Evolutionary conservation across 1,140 invertebrate species (phyloP).

Genomic region (Neelides sp.): DNA sequence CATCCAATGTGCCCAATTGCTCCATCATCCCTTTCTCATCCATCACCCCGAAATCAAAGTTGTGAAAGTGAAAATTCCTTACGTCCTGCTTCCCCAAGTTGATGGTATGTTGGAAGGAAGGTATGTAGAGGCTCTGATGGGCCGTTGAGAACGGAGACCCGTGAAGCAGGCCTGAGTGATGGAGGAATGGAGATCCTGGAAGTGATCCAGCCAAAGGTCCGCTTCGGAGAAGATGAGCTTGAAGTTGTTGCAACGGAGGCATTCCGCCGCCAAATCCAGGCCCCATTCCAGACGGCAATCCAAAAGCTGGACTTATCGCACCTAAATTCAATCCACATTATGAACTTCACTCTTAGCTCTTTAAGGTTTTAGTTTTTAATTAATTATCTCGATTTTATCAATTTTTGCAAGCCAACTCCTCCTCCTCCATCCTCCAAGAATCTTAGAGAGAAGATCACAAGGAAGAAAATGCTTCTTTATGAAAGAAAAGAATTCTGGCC

Average conservation of each 20-base stretch:
- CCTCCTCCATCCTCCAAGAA: no score
- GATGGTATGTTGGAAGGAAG: conserved; percentile 22
- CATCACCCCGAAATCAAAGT: conserved; percentile 9
- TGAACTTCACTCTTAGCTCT: no score
- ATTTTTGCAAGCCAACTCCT: no score
- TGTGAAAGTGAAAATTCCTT: conserved; percentile 2
- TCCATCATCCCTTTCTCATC: neutral
- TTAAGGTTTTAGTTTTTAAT: no score
- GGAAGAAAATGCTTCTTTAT: no score
- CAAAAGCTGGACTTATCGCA: conserved; percentile 51
- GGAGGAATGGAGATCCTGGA: conserved; percentile 40
- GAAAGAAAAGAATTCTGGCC: no score
- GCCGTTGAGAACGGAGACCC: conserved; percentile 26
- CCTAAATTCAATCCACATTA: no score
- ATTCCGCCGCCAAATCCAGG: conserved; percentile 32
- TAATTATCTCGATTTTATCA: no score
- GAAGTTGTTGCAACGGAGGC: conserved; percentile 58
- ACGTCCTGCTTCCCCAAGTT: conserved; percentile 27
- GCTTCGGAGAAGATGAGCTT: conserved; percentile 55
- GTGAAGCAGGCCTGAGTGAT: conserved; percentile 32
- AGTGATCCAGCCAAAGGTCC: conserved; percentile 46
- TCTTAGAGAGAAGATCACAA: no score
- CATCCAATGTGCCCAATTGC: neutral
- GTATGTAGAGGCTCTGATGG: conserved; percentile 29
- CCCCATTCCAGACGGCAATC: conserved; percentile 50